Percentiles rank a stretch among this genome's conserved stretches.
Conservation (phyloP, 2,113 vertebrate genomes). For the cat (Felis catus) region DNA sequence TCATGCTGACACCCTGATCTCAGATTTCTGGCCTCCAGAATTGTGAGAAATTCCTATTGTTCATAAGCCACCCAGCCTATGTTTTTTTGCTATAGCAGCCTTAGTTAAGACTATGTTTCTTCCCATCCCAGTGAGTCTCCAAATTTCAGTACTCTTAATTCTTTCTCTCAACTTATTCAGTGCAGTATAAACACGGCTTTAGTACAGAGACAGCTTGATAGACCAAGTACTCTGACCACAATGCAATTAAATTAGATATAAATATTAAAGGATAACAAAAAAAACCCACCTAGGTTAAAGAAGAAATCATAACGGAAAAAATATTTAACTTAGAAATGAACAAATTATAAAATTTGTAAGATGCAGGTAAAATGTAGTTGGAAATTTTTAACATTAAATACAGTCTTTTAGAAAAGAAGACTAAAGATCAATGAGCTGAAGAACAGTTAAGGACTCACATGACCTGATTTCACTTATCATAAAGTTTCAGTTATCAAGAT, state of each 20-base stretch:
- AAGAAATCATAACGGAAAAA: background rate
- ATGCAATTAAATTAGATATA: background rate
- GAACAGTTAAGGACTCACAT: background rate
- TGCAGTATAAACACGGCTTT: background rate
- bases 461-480: background rate
- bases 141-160: background rate
- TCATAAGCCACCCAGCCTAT: background rate
- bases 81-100: background rate
- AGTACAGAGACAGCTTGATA: background rate
- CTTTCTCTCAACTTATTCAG: background rate
- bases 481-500: background rate
- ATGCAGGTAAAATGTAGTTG: background rate
- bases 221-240: background rate
- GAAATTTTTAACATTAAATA: background rate
- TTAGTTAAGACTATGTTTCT: background rate
- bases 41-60: background rate
- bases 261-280: background rate
- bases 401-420: background rate
- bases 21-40: background rate
- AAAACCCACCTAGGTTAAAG: background rate
- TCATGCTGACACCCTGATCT: background rate
- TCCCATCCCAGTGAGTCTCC: background rate
- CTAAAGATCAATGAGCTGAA: background rate
- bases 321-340: background rate
- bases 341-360: background rate